A percentile compares a stretch with the other conserved stretches of the same genome.
phyloP scores from a whole-genome alignment of 2,113 vertebrate species.

The Uria lomvia region DNA sequence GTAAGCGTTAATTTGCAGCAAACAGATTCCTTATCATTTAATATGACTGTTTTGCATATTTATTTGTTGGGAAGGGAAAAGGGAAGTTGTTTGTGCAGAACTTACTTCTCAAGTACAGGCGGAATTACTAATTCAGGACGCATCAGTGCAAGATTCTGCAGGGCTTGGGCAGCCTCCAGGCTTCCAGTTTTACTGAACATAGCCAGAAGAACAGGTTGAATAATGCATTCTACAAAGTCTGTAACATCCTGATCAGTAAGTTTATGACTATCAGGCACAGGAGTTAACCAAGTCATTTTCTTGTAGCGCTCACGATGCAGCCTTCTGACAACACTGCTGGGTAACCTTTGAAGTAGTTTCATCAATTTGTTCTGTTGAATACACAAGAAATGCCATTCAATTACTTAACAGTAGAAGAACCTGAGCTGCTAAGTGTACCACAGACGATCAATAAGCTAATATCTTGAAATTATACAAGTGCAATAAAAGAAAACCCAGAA shows the following conservation, averaged over 20 bases:
- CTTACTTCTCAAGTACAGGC: constrained; percentile 95
- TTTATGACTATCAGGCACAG: constrained; percentile 90
- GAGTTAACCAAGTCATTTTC: constrained; percentile 89
- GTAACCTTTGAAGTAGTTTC: constrained; percentile 95
- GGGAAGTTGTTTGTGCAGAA: background rate
- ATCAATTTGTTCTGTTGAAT: constrained; percentile 91
- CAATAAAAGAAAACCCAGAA: background rate
- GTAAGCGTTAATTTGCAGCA: background rate
- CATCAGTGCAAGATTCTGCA: constrained; percentile 97
- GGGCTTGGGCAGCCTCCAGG: constrained; percentile 93
- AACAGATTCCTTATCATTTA: background rate
- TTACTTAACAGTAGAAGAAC: background rate
- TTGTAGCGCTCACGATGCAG: constrained; percentile 93
- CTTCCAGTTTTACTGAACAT: constrained; percentile 99
- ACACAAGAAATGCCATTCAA: background rate
- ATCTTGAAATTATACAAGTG: background rate
- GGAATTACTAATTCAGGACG: constrained; percentile 97
- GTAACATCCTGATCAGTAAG: constrained; percentile 95
- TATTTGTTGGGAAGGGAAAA: background rate
- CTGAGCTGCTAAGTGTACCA: background rate
- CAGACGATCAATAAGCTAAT: background rate
- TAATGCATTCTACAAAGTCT: constrained; percentile 93
- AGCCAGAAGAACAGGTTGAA: constrained; percentile 95
- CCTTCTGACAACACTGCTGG: constrained; percentile 88
- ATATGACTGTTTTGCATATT: background rate